A percentile compares a stretch with the other conserved stretches of the same genome.
phyloP scores from a whole-genome alignment of 2,888 invertebrate genomes.

The Mesoligia furuncula region DNA sequence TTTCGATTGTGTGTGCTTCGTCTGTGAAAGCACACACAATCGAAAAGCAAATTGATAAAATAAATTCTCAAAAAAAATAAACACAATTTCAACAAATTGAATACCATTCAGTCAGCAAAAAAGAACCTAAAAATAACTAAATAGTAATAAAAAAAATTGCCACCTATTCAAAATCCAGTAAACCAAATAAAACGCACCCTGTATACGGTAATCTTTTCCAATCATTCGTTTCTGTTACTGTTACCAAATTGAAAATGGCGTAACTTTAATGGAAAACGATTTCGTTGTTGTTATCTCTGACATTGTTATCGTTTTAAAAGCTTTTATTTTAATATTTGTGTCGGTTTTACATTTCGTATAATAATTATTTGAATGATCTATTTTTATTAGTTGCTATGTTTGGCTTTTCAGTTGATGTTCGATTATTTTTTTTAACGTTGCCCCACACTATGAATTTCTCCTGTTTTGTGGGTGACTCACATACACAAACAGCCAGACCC shows the following conservation, averaged over 20 bases:
- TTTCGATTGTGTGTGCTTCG: no score
- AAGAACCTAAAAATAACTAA: neutral
- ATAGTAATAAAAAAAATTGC: neutral
- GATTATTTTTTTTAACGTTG: no score
- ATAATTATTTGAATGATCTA: neutral
- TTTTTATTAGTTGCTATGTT: neutral
- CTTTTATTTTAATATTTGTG: conserved; percentile 26
- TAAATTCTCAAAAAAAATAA: neutral
- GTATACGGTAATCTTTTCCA: conserved; percentile 70
- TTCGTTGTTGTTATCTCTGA: conserved; percentile 49
- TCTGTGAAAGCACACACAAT: neutral
- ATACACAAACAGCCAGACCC: no score
- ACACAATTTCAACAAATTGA: no score
- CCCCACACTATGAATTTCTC: no score
- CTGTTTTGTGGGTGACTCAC: no score
- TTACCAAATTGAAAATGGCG: conserved; percentile 72
- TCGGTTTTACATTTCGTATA: neutral
- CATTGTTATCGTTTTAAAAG: conserved; percentile 51
- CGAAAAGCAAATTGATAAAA: neutral
- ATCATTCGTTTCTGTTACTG: conserved; percentile 66
- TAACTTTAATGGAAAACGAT: conserved; percentile 70
- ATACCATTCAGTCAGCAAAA: neutral
- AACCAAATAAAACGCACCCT: conserved; percentile 54
- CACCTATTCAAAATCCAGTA: conserved; percentile 22
- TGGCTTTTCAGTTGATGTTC: neutral